Percentiles rank a stretch among this genome's conserved stretches.
These are phyloP conservation scores for Sclerurus mexicanus DNA, from an alignment of 2,113 vertebrate genomes.

Conservation along the genomic window DNA sequence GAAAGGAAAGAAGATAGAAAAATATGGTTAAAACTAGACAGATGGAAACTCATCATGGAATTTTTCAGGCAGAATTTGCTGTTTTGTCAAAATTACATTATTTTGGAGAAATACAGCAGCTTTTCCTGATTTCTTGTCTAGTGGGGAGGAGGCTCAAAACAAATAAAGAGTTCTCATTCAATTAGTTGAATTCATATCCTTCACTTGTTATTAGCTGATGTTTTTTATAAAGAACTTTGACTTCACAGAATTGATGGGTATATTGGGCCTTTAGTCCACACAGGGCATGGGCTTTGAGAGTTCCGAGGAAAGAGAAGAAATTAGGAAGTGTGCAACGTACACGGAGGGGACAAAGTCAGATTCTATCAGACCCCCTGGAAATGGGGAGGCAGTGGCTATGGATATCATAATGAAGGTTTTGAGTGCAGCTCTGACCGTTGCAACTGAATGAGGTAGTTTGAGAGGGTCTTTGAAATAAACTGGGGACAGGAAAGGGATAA, in stretches of 20 bases:
- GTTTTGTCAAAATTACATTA: background rate
- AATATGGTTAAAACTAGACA: background rate
- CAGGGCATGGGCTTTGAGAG: background rate
- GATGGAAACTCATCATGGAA: background rate
- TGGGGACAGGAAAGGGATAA: background rate
- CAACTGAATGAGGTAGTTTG: background rate
- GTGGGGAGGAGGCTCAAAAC: background rate
- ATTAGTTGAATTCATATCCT: background rate
- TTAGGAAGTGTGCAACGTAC: fast-evolving
- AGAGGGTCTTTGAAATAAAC: background rate
- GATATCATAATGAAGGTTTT: background rate
- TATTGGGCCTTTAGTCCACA: background rate
- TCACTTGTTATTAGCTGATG: background rate
- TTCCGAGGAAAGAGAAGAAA: background rate
- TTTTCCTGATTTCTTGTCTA: background rate
- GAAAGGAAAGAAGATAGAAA: background rate
- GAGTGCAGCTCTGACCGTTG: background rate
- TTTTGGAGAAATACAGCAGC: background rate
- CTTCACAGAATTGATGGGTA: background rate
- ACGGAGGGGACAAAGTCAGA: background rate
- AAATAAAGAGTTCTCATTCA: background rate
- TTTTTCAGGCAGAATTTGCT: background rate
- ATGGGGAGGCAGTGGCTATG: background rate
- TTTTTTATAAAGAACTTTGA: background rate
- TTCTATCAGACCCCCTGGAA: background rate